phyloP scores from a whole-genome alignment of 2,797 vertebrate genomes.

The Picus viridis region DNA sequence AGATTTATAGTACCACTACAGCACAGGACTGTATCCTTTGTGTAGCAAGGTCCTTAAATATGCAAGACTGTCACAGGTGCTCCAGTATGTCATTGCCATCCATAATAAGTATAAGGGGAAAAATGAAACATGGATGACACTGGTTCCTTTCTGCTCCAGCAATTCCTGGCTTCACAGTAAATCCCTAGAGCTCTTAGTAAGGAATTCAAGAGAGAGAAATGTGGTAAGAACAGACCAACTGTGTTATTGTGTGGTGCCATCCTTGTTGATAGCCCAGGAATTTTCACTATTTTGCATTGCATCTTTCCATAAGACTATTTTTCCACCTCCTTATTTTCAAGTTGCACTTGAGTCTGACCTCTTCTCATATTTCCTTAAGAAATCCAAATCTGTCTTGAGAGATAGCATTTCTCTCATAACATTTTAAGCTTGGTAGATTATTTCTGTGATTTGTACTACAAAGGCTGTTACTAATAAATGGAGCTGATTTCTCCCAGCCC shows the following conservation, averaged over 20 bases:
- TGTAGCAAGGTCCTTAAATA: not conserved
- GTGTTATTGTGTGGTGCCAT: not conserved
- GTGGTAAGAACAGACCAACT: not conserved
- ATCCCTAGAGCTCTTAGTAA: not conserved
- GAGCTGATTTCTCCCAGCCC: not conserved
- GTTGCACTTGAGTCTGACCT: not conserved
- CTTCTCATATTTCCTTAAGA: not conserved
- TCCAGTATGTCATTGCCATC: not conserved
- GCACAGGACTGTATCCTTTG: not conserved
- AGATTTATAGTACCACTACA: not conserved
- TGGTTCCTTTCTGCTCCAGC: not conserved
- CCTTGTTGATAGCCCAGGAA: rapidly evolving
- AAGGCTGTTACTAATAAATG: not conserved
- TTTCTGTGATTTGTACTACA: not conserved
- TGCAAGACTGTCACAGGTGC: not conserved
- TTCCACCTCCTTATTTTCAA: not conserved
- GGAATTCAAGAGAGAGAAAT: not conserved
- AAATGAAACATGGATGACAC: not conserved
- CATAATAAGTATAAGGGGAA: not conserved
- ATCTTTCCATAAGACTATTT: not conserved
- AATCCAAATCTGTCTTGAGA: not conserved
- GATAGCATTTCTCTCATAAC: not conserved
- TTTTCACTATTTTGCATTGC: not conserved
- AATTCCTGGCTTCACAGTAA: not conserved
- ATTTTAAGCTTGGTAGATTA: not conserved